Evolutionary conservation across 1,140 invertebrate species (phyloP).

Genomic region (Zaprionus kolodkinae): DNA sequence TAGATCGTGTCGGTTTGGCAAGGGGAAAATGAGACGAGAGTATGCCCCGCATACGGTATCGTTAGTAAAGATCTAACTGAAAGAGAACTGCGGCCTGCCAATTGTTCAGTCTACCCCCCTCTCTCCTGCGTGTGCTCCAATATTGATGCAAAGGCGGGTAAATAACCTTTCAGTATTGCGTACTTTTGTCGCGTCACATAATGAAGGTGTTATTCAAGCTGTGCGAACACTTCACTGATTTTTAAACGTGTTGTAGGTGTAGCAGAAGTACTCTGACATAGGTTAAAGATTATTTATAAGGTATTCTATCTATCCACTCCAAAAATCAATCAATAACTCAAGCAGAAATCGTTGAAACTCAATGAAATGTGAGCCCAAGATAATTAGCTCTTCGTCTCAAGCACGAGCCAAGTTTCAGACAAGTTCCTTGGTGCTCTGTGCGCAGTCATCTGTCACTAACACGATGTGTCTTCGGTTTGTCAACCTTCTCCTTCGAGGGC

Average conservation of each 20-base stretch:
- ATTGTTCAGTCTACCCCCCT: constrained; percentile 3
- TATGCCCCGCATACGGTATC: constrained; percentile 58
- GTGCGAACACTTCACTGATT: constrained; percentile 42
- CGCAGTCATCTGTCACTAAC: constrained; percentile 47
- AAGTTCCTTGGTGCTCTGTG: constrained; percentile 13
- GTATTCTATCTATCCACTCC: not conserved
- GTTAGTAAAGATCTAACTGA: constrained; percentile 65
- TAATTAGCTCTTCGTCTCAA: constrained; percentile 33
- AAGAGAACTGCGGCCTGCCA: constrained; percentile 35
- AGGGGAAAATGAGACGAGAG: not conserved
- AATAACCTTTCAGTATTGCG: constrained; percentile 68
- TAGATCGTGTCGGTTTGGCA: constrained; percentile 63
- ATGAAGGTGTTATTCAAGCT: constrained; percentile 59
- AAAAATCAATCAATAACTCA: constrained; percentile 5
- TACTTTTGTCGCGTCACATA: constrained; percentile 45
- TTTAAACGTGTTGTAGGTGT: not conserved
- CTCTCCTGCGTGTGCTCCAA: constrained; percentile 33
- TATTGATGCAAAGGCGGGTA: constrained; percentile 76
- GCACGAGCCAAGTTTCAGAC: constrained; percentile 33
- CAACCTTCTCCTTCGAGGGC: constrained; percentile 10
- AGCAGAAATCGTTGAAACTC: not conserved
- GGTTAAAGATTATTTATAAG: not conserved
- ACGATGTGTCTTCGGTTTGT: constrained; percentile 43
- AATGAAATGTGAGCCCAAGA: constrained; percentile 42
- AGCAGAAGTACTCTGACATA: not conserved